These are phyloP conservation scores for Lasioglossum malachurum DNA, from an alignment of 2,888 invertebrate genomes.

Conservation along the genomic window DNA sequence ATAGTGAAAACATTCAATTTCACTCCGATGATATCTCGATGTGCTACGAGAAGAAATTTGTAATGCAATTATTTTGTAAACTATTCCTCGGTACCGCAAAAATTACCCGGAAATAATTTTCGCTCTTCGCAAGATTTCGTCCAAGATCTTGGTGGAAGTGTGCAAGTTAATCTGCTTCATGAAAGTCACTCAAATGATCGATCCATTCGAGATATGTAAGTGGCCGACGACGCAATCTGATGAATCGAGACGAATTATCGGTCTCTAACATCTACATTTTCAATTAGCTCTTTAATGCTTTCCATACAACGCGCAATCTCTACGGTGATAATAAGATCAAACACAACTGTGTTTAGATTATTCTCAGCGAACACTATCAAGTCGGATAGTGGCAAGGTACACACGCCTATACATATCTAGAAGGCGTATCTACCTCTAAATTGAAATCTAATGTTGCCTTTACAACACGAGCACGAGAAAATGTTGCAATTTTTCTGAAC, in stretches of 20 bases:
- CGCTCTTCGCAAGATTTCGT: neutral
- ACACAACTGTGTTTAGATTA: constrained; percentile 8
- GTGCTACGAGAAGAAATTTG: too few species aligned
- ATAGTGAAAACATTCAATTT: too few species aligned
- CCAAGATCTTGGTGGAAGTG: neutral
- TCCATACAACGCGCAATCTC: neutral
- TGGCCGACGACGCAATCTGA: neutral
- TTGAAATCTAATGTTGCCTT: neutral
- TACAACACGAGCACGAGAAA: neutral
- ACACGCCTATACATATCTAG: neutral
- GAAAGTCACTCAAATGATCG: neutral
- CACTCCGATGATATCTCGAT: too few species aligned
- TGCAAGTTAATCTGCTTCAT: neutral
- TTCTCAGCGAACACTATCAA: neutral
- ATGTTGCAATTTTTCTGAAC: neutral
- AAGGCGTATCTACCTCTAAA: neutral
- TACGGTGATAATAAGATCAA: neutral
- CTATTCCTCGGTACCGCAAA: neutral
- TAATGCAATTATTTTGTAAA: neutral
- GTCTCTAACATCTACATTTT: neutral
- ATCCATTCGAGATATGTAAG: neutral
- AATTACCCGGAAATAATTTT: neutral
- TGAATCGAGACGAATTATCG: neutral
- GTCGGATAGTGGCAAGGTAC: neutral
- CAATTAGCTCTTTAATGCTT: neutral